phyloP scores from a whole-genome alignment of 2,797 vertebrate species.

The Miichthys miiuy region DNA sequence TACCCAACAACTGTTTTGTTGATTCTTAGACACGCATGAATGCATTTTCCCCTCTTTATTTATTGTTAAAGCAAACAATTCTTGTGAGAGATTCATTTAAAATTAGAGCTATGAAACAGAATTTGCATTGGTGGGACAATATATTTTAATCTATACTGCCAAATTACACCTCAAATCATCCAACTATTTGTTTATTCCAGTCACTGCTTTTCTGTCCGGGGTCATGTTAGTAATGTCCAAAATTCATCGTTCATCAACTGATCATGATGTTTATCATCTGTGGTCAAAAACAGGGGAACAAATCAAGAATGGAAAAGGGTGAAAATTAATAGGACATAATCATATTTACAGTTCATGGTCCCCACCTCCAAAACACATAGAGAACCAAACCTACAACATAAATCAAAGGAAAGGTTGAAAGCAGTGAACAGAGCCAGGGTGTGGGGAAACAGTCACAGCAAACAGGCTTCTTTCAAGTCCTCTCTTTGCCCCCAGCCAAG shows the following conservation, averaged over 20 bases:
- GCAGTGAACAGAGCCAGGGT: constrained; percentile 12
- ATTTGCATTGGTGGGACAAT: constrained; percentile 10
- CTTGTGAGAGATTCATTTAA: not conserved
- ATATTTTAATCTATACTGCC: not conserved
- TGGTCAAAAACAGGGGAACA: constrained; percentile 11
- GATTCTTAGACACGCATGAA: not conserved
- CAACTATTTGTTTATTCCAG: not conserved
- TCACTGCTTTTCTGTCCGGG: not conserved
- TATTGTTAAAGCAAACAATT: constrained; percentile 49
- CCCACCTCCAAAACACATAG: constrained; percentile 19
- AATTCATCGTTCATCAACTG: not conserved
- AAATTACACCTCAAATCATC: not conserved
- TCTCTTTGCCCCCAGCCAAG: not conserved
- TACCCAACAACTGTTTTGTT: not conserved
- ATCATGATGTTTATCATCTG: too few species aligned
- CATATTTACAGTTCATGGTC: constrained; percentile 41
- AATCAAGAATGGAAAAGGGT: constrained; percentile 7
- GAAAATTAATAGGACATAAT: constrained; percentile 15
- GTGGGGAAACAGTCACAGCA: constrained; percentile 23
- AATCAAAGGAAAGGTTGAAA: constrained; percentile 22
- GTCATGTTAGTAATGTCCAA: constrained; percentile 51
- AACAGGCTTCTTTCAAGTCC: constrained; percentile 19
- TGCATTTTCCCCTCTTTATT: constrained; percentile 14
- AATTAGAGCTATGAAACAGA: constrained; percentile 21
- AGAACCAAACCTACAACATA: constrained; percentile 7